Conservation (phyloP, 2,888 invertebrate species). For the Liopterus haemorrhoidalis region DNA sequence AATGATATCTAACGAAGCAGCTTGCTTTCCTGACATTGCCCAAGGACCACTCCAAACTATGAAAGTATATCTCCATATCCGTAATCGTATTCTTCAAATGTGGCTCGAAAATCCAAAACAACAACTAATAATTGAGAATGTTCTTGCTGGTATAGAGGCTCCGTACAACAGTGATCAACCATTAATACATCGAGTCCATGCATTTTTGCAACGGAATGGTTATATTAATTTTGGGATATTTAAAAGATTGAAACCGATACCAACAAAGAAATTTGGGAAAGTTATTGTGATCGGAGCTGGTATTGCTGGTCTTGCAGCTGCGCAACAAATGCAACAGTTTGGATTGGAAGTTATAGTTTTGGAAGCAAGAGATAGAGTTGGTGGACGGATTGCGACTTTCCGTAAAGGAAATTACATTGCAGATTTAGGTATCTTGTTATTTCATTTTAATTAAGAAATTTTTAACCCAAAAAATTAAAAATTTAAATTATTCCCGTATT, state of each 20-base stretch:
- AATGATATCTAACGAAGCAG: slow-evolving; percentile 88
- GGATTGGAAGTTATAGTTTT: slow-evolving; percentile 91
- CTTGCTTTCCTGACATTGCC: slow-evolving; percentile 87
- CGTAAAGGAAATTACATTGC: slow-evolving; percentile 71
- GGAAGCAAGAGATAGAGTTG: slow-evolving; percentile 87
- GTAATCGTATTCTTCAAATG: slow-evolving; percentile 84
- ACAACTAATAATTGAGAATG: slow-evolving; percentile 78
- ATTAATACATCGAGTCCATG: slow-evolving; percentile 77
- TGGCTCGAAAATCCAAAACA: slow-evolving; percentile 95
- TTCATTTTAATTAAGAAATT: slow-evolving; percentile 33
- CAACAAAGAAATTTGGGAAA: slow-evolving; percentile 60
- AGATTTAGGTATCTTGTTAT: too few species aligned
- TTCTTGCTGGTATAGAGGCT: slow-evolving; percentile 74
- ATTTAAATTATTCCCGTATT: too few species aligned
- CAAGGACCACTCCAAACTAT: slow-evolving; percentile 75
- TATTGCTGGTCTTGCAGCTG: slow-evolving; percentile 90
- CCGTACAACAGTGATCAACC: slow-evolving; percentile 91
- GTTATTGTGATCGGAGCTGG: slow-evolving; percentile 68
- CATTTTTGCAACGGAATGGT: slow-evolving; percentile 90
- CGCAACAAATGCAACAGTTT: slow-evolving; percentile 89
- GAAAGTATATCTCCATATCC: slow-evolving; percentile 84
- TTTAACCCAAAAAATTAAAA: neutral
- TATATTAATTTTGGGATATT: slow-evolving; percentile 98
- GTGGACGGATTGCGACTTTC: slow-evolving; percentile 94
- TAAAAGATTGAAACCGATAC: slow-evolving; percentile 71